A percentile compares a stretch with the other conserved stretches of the same genome.
Conservation (phyloP, 2,113 vertebrate genomes). For the Bos javanicus region DNA sequence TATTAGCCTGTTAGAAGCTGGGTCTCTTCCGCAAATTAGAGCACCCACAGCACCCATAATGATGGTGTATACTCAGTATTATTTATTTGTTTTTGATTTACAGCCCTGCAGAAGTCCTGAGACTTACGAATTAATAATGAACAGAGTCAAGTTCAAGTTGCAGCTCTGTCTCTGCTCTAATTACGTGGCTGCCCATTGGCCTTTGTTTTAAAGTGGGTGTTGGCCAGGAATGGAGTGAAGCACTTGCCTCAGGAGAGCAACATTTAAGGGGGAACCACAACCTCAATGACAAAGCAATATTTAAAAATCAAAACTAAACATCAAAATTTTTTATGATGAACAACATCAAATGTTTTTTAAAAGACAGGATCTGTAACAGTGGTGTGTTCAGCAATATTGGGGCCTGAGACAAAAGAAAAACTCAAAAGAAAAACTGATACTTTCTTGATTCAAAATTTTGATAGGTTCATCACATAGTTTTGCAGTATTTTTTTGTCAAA, state of each 20-base stretch:
- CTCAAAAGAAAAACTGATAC: background rate
- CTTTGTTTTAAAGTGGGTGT: background rate
- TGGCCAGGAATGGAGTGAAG: background rate
- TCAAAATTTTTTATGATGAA: background rate
- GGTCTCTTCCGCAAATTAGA: conserved; percentile 7
- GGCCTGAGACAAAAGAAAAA: background rate
- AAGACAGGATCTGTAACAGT: background rate
- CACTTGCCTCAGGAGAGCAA: background rate
- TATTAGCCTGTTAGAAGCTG: conserved; percentile 31
- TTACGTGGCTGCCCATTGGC: background rate
- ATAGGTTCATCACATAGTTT: background rate
- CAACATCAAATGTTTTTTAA: background rate
- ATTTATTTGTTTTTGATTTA: conserved; percentile 56
- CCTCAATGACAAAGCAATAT: background rate
- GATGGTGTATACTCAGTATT: background rate
- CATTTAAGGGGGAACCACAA: background rate
- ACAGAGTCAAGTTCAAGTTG: background rate
- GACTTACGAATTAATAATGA: conserved; percentile 19
- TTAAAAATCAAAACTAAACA: conserved; percentile 25
- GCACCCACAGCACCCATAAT: conserved; percentile 12
- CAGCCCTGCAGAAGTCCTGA: background rate
- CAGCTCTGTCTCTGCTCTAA: background rate
- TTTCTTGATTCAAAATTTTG: background rate
- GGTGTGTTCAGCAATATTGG: background rate
- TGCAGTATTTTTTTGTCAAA: background rate